Conservation (phyloP, 1,140 invertebrate genomes). For the Scaptomyza montana region DNA sequence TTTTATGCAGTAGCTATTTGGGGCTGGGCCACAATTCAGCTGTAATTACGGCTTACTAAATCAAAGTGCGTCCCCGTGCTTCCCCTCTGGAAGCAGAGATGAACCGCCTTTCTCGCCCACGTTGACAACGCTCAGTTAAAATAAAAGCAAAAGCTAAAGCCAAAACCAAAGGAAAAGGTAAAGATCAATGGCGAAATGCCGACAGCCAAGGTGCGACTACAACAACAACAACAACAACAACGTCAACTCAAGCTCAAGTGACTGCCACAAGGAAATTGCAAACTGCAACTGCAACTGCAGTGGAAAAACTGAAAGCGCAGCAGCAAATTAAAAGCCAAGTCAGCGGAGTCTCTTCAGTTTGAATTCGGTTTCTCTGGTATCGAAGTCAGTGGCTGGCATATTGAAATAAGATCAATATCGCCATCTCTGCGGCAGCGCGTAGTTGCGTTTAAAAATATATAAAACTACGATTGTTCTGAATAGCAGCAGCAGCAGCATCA, state of each 20-base stretch:
- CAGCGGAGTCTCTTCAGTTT: conserved; percentile 7
- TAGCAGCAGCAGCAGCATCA: conserved; percentile 36
- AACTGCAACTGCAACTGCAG: conserved; percentile 46
- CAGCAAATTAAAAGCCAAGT: conserved; percentile 70
- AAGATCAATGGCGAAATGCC: conserved; percentile 53
- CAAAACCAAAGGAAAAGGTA: conserved; percentile 20
- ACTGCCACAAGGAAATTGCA: conserved; percentile 37
- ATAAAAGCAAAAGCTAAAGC: conserved; percentile 17
- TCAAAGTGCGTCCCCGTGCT: conserved; percentile 21
- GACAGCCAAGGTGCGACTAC: conserved; percentile 43
- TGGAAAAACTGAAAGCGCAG: conserved; percentile 44
- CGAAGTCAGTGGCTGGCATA: conserved; percentile 59
- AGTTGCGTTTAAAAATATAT: conserved; percentile 69
- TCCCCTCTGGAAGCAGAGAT: neutral
- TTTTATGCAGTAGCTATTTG: conserved; percentile 26
- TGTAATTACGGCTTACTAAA: conserved; percentile 55
- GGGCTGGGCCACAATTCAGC: conserved; percentile 23
- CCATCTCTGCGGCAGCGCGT: conserved; percentile 64
- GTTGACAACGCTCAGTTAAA: conserved; percentile 42
- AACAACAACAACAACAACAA: conserved; percentile 29
- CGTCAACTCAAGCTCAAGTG: conserved; percentile 33
- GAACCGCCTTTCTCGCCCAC: conserved; percentile 39
- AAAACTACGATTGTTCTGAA: conserved; percentile 66
- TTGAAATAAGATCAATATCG: conserved; percentile 82
- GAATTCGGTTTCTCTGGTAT: conserved; percentile 18